Evolutionary conservation across 1,140 invertebrate genomes (phyloP), one percentile per base, ranked within the genome.

Genomic region (Cydia fagiglandana): DNA sequence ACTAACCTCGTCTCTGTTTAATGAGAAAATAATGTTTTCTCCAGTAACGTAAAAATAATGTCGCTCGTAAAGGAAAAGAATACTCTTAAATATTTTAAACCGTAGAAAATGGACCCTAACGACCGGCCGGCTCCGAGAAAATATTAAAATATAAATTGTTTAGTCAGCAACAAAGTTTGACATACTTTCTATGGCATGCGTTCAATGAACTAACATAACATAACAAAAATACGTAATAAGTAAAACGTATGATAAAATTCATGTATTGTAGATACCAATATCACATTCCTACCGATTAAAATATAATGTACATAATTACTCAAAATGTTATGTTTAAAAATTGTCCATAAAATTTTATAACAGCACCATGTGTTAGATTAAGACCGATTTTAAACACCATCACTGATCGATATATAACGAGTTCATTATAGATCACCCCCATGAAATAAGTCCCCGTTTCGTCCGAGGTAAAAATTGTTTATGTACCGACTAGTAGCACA

Each of bases 41-140:
- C 66, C 77, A 79, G 77, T 80, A 80, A 80, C 76, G 75, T 73
- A 76, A 80, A 80, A 77, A 76, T 80, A 77, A 80, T 80, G 79
- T 70, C 66, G 47, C 73, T 74, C 34, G 74, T 73, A 73, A 66
- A 77, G 34, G 73, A 38, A 70, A 66, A 41, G 34, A 28, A 73
- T 74, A 61, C 12, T 73, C 64, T 50, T 76, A 61, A 34, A 66
- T 73, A 47, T 77, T 75, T 38, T 74, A 61, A 74, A 74, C 64
- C 50, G 64, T 50, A n/a, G 64, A 75, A 30, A 61, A 64, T 75
- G 74, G 73, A 64, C 34, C 17, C 6, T 41, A 70, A 70, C 66
- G 66, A 70, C 66, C 30, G 34, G 4, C 15, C n/a, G 50, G 15
- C n/a, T 53, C 17, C 34, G n/a, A 17, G 66, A 41, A 70, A 70